phyloP scores from a whole-genome alignment of 2,888 invertebrate genomes.

The Cenopis cana region DNA sequence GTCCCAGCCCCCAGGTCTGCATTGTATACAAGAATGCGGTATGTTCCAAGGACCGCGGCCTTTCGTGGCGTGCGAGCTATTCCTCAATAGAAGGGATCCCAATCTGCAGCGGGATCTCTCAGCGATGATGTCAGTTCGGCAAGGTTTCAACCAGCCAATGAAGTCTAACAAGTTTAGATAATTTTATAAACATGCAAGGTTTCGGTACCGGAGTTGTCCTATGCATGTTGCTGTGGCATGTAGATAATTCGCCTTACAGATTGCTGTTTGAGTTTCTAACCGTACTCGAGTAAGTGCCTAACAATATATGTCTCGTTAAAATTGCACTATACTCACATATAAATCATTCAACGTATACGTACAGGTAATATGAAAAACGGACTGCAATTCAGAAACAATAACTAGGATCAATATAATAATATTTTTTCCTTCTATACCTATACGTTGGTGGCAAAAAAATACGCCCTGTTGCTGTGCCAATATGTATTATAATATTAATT shows the following conservation, averaged over 20 bases:
- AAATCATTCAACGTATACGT: neutral
- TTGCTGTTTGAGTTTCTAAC: neutral
- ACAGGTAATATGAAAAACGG: too few relatives aligned
- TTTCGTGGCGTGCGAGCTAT: slow-evolving; percentile 25
- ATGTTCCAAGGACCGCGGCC: slow-evolving; percentile 34
- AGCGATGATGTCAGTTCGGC: slow-evolving; percentile 33
- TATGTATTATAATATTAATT: too few relatives aligned
- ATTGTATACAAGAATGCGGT: slow-evolving; percentile 38
- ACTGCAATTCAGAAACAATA: too few relatives aligned
- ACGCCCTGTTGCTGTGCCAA: too few relatives aligned
- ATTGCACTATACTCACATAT: neutral
- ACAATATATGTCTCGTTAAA: too few relatives aligned
- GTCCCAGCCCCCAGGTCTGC: slow-evolving; percentile 1
- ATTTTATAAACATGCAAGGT: slow-evolving; percentile 27
- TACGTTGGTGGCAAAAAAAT: too few relatives aligned
- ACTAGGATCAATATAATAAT: too few relatives aligned
- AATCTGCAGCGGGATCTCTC: slow-evolving; percentile 39
- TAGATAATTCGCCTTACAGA: neutral
- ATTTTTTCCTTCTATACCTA: too few relatives aligned
- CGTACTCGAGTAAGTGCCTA: neutral
- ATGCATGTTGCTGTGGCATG: neutral
- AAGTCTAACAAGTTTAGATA: slow-evolving; percentile 34
- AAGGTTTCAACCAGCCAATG: slow-evolving; percentile 31
- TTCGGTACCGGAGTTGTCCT: slow-evolving; percentile 12
- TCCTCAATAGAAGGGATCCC: slow-evolving; percentile 44